Base-by-base conservation (phyloP, 1,140 invertebrate genomes). In the Bradysia coprophila region DNA sequence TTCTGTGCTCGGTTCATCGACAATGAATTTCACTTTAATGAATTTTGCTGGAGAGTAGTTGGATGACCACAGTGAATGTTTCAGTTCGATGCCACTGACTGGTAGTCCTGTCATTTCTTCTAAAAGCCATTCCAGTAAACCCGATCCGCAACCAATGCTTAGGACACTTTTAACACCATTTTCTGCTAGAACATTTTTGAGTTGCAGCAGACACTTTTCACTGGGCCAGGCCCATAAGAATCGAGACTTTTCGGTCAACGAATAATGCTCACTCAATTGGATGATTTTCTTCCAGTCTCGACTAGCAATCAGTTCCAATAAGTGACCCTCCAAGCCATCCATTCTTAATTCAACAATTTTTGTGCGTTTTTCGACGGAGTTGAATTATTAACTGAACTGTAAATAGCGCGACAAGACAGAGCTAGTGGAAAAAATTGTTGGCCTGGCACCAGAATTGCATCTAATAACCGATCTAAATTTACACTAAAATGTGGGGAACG, bases 81-180 rank as follows among this genome's bases (percentile, higher is more conserved):
- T 64, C n/a, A 67, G 51, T 53, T 67, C 65, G 5, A 66, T 38
- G 5, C 64, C 63, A 20, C 49, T 46, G 13, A 65, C 60, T 15
- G 49, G 52, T 10, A 38, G 10, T 64, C 63, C 61, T 40, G 59
- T 61, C 24, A 60, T 54, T 51, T 60, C 48, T 1, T 37, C 51
- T 15, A 66, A 54, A 44, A 67, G 62, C 63, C 64, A 66, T 46
- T 67, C 65, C 21, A 67, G 46, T 4, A 66, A 42, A 4, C 65
- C 65, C 40, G 57, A 61, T 4, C 65, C 65, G 44, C 65, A 67
- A 1, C 65, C 65, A 13, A 67, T 47, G 42, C 65, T 67, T 18
- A 66, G 37, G 16, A 67, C 49, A 10, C 43, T 43, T 28, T 53
- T 46, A 48, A 60, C 58, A 1, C 46, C 34, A 2, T 57, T 46